Conservation (phyloP, 2,888 invertebrate species). For the Drosophila picticornis region DNA sequence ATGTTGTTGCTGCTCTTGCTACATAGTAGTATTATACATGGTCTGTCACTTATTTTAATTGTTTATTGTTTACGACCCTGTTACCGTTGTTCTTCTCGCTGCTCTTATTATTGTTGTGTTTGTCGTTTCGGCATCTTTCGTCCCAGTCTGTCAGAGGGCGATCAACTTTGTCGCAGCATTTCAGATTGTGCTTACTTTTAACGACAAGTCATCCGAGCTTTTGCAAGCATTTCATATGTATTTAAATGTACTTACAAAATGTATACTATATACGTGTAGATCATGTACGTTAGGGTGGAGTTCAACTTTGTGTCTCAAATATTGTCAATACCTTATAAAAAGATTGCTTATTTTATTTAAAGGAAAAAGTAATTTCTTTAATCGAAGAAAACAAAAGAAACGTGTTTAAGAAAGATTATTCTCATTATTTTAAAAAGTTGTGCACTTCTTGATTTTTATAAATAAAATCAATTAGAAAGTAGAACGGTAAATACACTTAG, state of each 20-base stretch:
- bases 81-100: constrained; percentile 37
- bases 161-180: constrained; percentile 68
- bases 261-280: neutral
- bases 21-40: constrained; percentile 66
- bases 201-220: constrained; percentile 50
- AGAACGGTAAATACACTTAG: neutral
- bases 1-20: constrained; percentile 40
- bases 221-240: constrained; percentile 30
- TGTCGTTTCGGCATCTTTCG: constrained; percentile 51
- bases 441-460: neutral
- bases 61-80: constrained; percentile 70
- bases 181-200: constrained; percentile 54
- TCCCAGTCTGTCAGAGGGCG: constrained; percentile 79
- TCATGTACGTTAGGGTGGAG: neutral
- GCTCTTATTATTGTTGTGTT: constrained; percentile 18
- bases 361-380: neutral
- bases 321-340: neutral
- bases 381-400: neutral
- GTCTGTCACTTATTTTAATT: constrained; percentile 78
- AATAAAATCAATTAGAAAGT: neutral
- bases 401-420: neutral
- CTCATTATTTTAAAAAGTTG: neutral
- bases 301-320: neutral
- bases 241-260: constrained; percentile 13
- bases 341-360: too few relatives aligned